Base-by-base conservation (phyloP, 1,140 invertebrate species). In the Monochamus saltuarius region DNA sequence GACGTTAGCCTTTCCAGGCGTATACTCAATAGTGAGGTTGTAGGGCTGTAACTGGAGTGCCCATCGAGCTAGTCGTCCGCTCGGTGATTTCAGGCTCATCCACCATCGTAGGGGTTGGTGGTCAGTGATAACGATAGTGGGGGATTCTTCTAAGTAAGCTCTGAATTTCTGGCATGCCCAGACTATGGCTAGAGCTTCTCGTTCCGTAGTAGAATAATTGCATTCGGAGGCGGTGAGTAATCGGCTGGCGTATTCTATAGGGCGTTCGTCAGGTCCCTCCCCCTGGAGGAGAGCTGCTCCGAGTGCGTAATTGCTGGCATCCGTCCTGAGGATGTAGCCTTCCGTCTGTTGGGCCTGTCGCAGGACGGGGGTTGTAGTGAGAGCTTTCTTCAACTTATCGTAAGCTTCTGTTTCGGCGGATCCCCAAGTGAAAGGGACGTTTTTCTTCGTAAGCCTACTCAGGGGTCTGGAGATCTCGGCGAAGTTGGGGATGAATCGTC, bases 191-290 rank as follows among this genome's bases (percentile, higher is more conserved):
- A 81, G 0, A 76, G 77, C 10, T 81, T 59, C 53, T 67, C 46
- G 14, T 40, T 81, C 77, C 0, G 71, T 74, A 8, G 69, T 72
- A 0, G 49, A 59, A 38, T 77, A 81, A 40, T 78, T 76, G 29
- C 36, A 54, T 68, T 82, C 78, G n/a, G 67, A 53, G 9, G 38
- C 36, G 10, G 40, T 40, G 2, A 81, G 51, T 4, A 61, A 52
- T 14, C 77, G 49, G 34, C 75, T 75, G 3, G 76, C 75, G 61
- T 80, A 83, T n/a, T 75, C 77, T 7, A 83, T 70, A 0, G 76
- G 76, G 9, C 65, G 22, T 6, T 29, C 22, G 2, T 2, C 6
- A 29, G 2, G 2, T 3, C 22, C 22, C 6, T 29, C 22, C 22
- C 6, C 69, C 74, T 77, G 73, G 0, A 72, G 10, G 16, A 77